Percentiles rank a stretch among this genome's conserved stretches.
phyloP scores from a whole-genome alignment of 92 coral and sea anemone genomes.

The Parazoanthus atlanticus region DNA sequence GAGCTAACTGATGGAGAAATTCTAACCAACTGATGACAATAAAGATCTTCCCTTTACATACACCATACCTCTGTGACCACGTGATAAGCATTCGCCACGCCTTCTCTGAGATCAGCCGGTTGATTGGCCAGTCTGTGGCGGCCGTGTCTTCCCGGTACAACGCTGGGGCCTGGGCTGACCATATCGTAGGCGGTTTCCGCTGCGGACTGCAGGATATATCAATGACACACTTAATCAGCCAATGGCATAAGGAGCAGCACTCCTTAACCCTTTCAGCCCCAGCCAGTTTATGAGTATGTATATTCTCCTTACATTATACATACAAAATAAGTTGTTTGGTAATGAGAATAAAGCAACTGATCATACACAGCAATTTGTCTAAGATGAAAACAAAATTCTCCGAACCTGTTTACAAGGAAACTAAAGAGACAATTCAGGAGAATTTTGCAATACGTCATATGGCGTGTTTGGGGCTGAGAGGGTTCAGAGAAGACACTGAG shows the following conservation, averaged over 20 bases:
- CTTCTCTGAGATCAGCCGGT: conserved; percentile 96
- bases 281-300: too few relatives aligned
- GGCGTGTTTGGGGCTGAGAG: too few relatives aligned
- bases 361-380: too few relatives aligned
- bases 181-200: conserved; percentile 98
- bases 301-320: too few relatives aligned
- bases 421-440: too few relatives aligned
- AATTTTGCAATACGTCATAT: too few relatives aligned
- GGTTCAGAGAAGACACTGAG: background rate
- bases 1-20: background rate
- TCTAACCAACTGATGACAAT: background rate
- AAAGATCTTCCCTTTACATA: background rate
- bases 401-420: too few relatives aligned
- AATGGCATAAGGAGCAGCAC: background rate
- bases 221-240: background rate
- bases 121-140: conserved; percentile 87
- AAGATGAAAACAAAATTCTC: too few relatives aligned
- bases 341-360: too few relatives aligned
- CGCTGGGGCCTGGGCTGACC: conserved; percentile 90
- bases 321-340: too few relatives aligned
- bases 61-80: conserved; percentile 89
- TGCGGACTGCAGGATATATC: conserved; percentile 65
- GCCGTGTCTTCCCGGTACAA: conserved; percentile 77
- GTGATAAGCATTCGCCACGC: conserved; percentile 96
- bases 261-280: too few relatives aligned